A percentile compares a stretch with the other conserved stretches of the same genome.
phyloP scores from a whole-genome alignment of 37 sponge, comb jelly and placozoan genomes.

The Bolinopsis microptera region DNA sequence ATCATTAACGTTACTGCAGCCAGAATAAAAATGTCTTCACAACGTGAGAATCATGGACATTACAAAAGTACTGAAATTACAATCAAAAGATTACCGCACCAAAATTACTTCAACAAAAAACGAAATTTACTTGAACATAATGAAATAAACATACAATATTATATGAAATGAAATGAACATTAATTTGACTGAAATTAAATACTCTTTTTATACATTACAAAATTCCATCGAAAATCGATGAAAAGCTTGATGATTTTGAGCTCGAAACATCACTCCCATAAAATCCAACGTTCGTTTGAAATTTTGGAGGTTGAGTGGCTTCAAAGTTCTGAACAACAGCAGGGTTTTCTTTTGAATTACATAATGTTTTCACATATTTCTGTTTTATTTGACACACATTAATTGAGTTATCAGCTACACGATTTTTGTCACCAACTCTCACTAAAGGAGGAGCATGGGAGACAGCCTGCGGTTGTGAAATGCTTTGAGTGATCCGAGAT shows the following conservation, averaged over 20 bases:
- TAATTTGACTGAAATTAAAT: neutral
- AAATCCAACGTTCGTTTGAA: neutral
- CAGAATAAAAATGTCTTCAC: too few relatives aligned
- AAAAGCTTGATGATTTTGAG: neutral
- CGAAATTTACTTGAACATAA: neutral
- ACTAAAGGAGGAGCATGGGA: neutral
- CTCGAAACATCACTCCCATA: neutral
- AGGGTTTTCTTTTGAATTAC: neutral
- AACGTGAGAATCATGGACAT: too few relatives aligned
- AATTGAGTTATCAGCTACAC: neutral
- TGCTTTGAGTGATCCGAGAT: neutral
- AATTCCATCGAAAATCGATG: slow-evolving; percentile 40
- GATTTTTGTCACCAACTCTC: neutral
- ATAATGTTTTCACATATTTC: neutral
- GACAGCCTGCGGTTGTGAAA: neutral
- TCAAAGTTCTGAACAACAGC: neutral
- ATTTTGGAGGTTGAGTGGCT: slow-evolving; percentile 45
- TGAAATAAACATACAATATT: neutral
- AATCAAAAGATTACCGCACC: too few relatives aligned
- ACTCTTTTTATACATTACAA: neutral
- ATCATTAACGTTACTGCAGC: too few relatives aligned
- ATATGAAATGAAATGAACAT: neutral
- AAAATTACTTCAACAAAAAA: too few relatives aligned
- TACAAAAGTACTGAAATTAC: too few relatives aligned
- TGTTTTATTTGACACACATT: neutral